Base-by-base conservation (phyloP, 2,113 vertebrate species). In the Dolichotis patagonum region DNA sequence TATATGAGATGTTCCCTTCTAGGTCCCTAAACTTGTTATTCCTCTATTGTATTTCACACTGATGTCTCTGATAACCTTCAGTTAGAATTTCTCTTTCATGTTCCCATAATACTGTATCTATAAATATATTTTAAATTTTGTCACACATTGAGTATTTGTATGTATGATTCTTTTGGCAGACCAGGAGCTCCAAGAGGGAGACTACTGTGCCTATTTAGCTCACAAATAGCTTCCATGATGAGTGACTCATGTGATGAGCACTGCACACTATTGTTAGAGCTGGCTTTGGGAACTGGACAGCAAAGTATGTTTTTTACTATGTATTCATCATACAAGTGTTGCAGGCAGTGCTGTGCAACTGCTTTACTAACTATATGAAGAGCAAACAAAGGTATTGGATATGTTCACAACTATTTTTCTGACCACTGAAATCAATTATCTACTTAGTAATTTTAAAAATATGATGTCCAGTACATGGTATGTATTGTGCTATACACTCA, bases 351-450 rank as follows among this genome's bases (percentile, higher is more conserved):
- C 26, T 71, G 12, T 75, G 32, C 11, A 62, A 81, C 8, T 65
- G 56, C 10, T 88, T 71, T 35, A 46, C 3, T 80, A 52, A 35
- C 46, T 80, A 20, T 62, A 81, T 54, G 35, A 56, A 26, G 46
- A 67, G 32, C 63, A 49, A 43, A 54, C 2, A 91, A 89, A 83
- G 24, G 24, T 82, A 71, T 95, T 2, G 87, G 58, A 96, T 16
- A 73, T 38, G 88, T 5, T 30, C 38, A 49, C 12, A 46, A 85
- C 32, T 58, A 95, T 17, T 54, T 91, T 88, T 56, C 12, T 65
- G n/a, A 80, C 46, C 12, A 91, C 69, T 93, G 90, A 97, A 95
- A 95, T 90, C 22, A 77, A n/a, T 84, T 35, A 93, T 89, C 90
- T 43, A 71, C 7, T 63, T 46, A 89, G 35, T 86, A n/a, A 85